A percentile compares a stretch with the other conserved stretches of the same genome.
Conservation (phyloP, 2,113 vertebrate genomes). For the Sylvietta virens region DNA sequence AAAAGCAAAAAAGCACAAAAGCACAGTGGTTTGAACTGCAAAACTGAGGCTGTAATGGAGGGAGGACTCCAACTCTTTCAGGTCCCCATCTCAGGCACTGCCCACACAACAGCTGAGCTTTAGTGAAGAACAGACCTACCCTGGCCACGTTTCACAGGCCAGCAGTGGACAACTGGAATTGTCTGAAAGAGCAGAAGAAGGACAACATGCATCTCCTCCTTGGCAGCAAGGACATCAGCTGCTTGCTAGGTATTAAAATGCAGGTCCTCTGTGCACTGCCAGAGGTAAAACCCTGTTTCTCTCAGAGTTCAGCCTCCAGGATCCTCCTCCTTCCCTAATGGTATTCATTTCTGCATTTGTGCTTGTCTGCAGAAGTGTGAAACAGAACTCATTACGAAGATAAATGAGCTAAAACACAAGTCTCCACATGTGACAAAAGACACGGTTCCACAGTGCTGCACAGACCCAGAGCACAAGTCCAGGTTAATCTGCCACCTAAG, state of each 20-base stretch:
- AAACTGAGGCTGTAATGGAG: background rate
- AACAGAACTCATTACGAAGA: slow-evolving; percentile 35
- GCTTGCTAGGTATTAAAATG: background rate
- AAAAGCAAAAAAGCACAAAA: background rate
- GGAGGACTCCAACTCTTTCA: background rate
- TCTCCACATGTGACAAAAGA: background rate
- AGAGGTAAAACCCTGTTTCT: background rate
- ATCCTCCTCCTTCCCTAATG: background rate
- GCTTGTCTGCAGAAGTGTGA: background rate
- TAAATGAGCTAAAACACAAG: background rate
- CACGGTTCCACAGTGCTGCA: background rate
- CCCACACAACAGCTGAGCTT: background rate
- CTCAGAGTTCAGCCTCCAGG: background rate
- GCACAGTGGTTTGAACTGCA: background rate
- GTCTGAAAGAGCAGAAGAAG: background rate
- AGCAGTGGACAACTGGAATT: background rate
- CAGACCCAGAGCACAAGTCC: background rate
- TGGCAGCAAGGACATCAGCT: background rate
- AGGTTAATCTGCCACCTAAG: background rate
- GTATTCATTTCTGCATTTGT: background rate
- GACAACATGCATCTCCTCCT: background rate
- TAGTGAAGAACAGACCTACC: background rate
- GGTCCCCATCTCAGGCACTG: background rate
- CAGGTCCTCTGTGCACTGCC: background rate
- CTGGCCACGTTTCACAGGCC: background rate